phyloP scores from a whole-genome alignment of 2,797 vertebrate genomes.

The Fundulus diaphanus region DNA sequence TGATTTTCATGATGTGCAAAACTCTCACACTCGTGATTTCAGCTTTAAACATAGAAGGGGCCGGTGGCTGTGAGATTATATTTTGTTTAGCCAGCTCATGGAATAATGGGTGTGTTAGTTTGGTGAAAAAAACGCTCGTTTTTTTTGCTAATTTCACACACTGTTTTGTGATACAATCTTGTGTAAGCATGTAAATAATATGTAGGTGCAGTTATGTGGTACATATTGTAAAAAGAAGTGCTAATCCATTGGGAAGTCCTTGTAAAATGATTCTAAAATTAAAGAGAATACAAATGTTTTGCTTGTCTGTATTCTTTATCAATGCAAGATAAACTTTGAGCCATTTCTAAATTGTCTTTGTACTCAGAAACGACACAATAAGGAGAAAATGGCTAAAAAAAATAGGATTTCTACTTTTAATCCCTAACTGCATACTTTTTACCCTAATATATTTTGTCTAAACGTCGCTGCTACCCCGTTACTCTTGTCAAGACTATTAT shows the following conservation, averaged over 20 bases:
- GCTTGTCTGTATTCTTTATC: conserved; percentile 1
- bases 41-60: conserved; percentile 50
- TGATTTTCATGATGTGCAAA: conserved; percentile 10
- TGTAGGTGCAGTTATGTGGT: conserved; percentile 83
- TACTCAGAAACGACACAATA: not conserved
- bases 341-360: not conserved
- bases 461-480: not conserved
- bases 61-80: conserved; percentile 43
- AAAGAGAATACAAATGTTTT: conserved; percentile 60
- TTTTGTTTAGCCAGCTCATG: conserved; percentile 35
- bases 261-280: conserved; percentile 85
- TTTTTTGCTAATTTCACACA: conserved; percentile 75
- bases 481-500: not conserved
- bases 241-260: conserved; percentile 78
- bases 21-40: conserved; percentile 33
- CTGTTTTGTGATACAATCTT: conserved; percentile 86
- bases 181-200: conserved; percentile 87
- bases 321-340: not conserved
- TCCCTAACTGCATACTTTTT: not conserved
- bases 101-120: conserved; percentile 31
- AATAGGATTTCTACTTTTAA: not conserved
- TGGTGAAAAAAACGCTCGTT: conserved; percentile 32
- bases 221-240: conserved; percentile 86
- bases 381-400: not conserved
- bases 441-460: not conserved